Evolutionary conservation across 2,797 vertebrate genomes (phyloP).

Genomic region (Leptatherina wallacei): DNA sequence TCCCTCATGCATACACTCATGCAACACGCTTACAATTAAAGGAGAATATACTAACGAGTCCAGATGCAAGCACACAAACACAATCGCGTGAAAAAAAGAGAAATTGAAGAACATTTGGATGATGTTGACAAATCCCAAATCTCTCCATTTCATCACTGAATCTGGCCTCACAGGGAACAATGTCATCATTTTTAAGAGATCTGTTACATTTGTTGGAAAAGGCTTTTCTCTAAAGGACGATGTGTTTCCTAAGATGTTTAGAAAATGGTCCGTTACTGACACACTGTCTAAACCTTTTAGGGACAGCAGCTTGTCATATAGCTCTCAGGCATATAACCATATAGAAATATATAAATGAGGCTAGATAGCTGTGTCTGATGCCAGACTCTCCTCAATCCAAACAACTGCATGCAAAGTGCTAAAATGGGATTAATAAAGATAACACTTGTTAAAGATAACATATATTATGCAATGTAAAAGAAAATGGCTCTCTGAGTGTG

Average conservation of each 20-base stretch:
- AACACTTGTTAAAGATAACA: too few species aligned
- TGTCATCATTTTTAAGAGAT: conserved; percentile 6
- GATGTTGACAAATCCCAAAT: conserved; percentile 22
- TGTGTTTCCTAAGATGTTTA: conserved; percentile 22
- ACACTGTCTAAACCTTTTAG: background rate
- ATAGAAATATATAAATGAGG: background rate
- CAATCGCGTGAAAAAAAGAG: conserved; percentile 26
- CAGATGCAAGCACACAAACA: conserved; percentile 50
- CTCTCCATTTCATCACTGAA: background rate
- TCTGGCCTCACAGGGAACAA: conserved; percentile 9
- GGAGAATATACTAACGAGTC: conserved; percentile 38
- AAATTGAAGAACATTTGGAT: conserved; percentile 32
- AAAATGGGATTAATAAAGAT: too few species aligned
- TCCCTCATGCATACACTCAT: conserved; percentile 22
- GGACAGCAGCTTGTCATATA: background rate
- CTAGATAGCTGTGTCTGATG: too few species aligned
- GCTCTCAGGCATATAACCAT: too few species aligned
- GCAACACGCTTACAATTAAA: conserved; percentile 22
- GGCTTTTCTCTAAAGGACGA: conserved; percentile 21
- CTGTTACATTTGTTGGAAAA: background rate
- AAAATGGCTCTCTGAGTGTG: too few species aligned
- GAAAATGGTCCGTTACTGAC: background rate
- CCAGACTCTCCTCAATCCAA: too few species aligned
- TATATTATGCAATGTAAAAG: too few species aligned
- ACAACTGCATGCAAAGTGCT: too few species aligned